These are phyloP conservation scores for Sitta europaea DNA, from an alignment of 2,113 vertebrate genomes.

Conservation along the genomic window DNA sequence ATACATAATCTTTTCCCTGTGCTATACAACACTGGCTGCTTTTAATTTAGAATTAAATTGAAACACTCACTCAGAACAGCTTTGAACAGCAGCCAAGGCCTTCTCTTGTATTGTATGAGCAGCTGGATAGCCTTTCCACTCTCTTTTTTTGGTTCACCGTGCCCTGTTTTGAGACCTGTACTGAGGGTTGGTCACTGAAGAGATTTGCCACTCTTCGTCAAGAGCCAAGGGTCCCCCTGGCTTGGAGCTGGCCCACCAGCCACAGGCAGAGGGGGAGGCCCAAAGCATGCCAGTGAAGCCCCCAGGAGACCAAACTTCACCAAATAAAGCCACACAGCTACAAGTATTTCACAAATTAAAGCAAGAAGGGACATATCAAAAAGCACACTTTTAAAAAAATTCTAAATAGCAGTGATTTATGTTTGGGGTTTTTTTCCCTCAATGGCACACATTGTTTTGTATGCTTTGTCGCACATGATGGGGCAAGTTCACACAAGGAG, in stretches of 20 bases:
- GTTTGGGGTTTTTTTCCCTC: not conserved
- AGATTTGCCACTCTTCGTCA: constrained; percentile 64
- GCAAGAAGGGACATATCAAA: not conserved
- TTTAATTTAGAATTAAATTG: constrained; percentile 84
- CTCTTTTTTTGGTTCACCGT: not conserved
- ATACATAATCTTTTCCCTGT: constrained; percentile 82
- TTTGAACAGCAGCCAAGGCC: constrained; percentile 87
- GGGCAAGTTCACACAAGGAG: not conserved
- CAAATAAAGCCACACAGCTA: not conserved
- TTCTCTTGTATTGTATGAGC: constrained; percentile 82
- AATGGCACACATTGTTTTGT: fast-evolving
- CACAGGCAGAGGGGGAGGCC: not conserved
- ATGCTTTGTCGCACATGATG: not conserved
- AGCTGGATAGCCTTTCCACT: constrained; percentile 79
- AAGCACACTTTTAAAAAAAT: not conserved
- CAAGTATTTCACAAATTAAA: not conserved
- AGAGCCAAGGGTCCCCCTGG: constrained; percentile 51
- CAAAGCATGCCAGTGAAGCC: not conserved
- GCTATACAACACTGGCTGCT: constrained; percentile 78
- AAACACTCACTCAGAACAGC: constrained; percentile 81
- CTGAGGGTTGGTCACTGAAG: constrained; percentile 47
- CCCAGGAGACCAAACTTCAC: not conserved
- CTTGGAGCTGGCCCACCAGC: not conserved
- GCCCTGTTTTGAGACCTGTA: constrained; percentile 69
- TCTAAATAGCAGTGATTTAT: not conserved